Percentiles rank a stretch among this genome's conserved stretches.
phyloP scores from a whole-genome alignment of 1,140 invertebrate genomes.

The Trichoplusia ni region DNA sequence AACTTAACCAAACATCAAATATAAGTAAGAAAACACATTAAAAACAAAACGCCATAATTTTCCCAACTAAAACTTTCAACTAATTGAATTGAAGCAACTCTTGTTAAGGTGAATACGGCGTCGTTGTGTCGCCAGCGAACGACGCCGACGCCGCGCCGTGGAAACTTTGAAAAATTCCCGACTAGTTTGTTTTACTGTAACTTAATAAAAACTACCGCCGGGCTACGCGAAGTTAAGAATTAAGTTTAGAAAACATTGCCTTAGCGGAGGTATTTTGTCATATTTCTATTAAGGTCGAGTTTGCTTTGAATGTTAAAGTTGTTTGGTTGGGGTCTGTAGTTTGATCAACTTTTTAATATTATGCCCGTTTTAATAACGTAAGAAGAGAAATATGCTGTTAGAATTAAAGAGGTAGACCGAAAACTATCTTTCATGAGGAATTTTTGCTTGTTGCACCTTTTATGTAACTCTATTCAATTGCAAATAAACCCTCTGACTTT shows the following conservation, averaged over 20 bases:
- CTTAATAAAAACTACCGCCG: constrained; percentile 61
- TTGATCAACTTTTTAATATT: neutral
- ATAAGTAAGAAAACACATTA: neutral
- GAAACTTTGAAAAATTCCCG: constrained; percentile 64
- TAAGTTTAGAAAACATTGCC: constrained; percentile 44
- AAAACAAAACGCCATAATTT: constrained; percentile 44
- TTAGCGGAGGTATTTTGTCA: constrained; percentile 26
- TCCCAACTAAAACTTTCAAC: constrained; percentile 48
- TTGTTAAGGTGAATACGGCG: constrained; percentile 50
- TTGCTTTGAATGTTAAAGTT: neutral
- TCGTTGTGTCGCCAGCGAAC: constrained; percentile 41
- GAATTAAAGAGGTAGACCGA: too few species aligned
- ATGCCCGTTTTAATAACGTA: too few species aligned
- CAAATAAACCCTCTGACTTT: too few species aligned
- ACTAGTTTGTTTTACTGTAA: constrained; percentile 70
- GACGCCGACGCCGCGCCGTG: neutral
- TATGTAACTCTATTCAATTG: too few species aligned
- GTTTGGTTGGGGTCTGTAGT: neutral
- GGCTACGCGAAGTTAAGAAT: constrained; percentile 49
- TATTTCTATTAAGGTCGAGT: constrained; percentile 12
- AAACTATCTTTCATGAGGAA: too few species aligned
- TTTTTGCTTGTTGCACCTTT: too few species aligned
- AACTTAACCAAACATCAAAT: neutral
- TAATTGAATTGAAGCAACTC: constrained; percentile 65
- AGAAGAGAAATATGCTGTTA: too few species aligned